These are phyloP conservation scores for Tadarida brasiliensis DNA, from an alignment of 2,797 vertebrate species.

Conservation along the genomic window DNA sequence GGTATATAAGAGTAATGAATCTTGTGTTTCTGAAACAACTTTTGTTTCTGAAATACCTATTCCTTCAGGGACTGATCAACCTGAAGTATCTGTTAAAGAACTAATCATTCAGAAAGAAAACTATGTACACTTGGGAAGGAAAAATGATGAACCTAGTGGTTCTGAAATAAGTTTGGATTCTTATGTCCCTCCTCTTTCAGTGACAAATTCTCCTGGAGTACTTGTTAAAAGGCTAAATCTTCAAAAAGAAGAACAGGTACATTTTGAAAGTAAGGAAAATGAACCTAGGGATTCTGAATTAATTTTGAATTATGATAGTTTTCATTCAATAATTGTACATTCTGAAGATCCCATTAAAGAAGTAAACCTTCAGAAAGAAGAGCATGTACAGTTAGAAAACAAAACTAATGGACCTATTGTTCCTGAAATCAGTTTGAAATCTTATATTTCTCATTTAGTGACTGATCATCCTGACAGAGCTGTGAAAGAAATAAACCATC, in stretches of 20 bases:
- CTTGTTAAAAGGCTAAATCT: slow-evolving; percentile 53
- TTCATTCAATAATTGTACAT: slow-evolving; percentile 82
- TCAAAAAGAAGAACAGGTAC: slow-evolving; percentile 58
- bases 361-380: slow-evolving; percentile 35
- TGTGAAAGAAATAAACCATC: slow-evolving; percentile 69
- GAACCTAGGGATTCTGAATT: slow-evolving; percentile 84
- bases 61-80: slow-evolving; percentile 82
- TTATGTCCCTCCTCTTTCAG: slow-evolving; percentile 89
- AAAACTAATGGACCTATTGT: slow-evolving; percentile 69
- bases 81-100: slow-evolving; percentile 80
- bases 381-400: slow-evolving; percentile 87
- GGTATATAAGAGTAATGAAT: slow-evolving; percentile 90
- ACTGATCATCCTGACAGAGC: slow-evolving; percentile 54
- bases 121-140: slow-evolving; percentile 90
- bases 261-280: slow-evolving; percentile 53
- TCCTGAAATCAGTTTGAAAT: slow-evolving; percentile 89
- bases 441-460: slow-evolving; percentile 89
- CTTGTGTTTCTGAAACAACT: slow-evolving; percentile 89
- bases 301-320: slow-evolving; percentile 90
- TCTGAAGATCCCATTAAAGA: slow-evolving; percentile 49
- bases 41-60: slow-evolving; percentile 92
- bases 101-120: slow-evolving; percentile 90
- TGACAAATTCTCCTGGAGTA: slow-evolving; percentile 58
- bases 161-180: slow-evolving; percentile 91
- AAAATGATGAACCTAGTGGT: slow-evolving; percentile 88